Percentiles rank a stretch among this genome's conserved stretches.
Conservation (phyloP, 2,888 invertebrate species). For the Teleogryllus oceanicus region DNA sequence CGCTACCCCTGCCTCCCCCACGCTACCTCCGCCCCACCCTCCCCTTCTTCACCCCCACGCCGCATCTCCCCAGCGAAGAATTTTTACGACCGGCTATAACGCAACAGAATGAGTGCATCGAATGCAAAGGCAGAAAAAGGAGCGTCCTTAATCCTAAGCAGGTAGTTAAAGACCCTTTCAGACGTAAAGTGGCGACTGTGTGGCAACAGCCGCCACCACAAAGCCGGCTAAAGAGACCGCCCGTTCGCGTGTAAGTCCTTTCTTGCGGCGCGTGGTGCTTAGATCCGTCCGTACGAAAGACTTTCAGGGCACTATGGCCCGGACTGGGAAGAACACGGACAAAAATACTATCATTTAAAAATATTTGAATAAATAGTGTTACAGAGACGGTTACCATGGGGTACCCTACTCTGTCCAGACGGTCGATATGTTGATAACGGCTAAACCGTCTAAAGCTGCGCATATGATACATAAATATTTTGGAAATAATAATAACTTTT, state of each 20-base stretch:
- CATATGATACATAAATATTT: no score
- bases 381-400: no score
- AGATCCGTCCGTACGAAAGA: no score
- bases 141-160: not conserved
- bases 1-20: not conserved
- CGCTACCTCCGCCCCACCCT: not conserved
- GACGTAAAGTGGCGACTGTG: not conserved
- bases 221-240: not conserved
- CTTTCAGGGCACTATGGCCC: no score
- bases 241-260: not conserved
- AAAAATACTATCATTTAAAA: no score
- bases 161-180: not conserved
- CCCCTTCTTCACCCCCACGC: not conserved
- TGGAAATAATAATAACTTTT: no score
- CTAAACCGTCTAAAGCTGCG: no score
- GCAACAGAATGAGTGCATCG: constrained; percentile 9
- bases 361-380: no score
- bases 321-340: no score
- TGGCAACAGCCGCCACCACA: not conserved
- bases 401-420: no score
- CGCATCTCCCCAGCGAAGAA: not conserved
- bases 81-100: not conserved
- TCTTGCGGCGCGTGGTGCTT: no score
- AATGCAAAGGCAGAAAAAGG: constrained; percentile 1
- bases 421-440: no score